phyloP scores from a whole-genome alignment of 2,888 invertebrate species.

The Epinotia brunnichana region DNA sequence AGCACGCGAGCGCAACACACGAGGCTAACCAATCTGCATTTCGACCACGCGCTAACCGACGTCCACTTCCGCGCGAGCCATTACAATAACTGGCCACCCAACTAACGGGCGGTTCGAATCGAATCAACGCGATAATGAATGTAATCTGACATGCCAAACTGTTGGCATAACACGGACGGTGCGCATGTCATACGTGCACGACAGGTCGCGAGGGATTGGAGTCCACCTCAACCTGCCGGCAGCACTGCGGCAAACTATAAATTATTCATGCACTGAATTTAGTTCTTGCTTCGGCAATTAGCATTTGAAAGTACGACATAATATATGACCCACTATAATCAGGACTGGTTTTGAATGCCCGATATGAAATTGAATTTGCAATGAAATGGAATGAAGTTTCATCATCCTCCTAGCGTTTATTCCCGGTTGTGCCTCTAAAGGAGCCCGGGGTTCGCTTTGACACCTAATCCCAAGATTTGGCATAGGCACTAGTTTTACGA shows the following conservation, averaged over 20 bases:
- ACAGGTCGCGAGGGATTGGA: conserved; percentile 18
- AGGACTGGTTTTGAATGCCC: conserved; percentile 5
- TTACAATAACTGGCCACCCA: conserved; percentile 65
- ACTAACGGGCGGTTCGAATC: conserved; percentile 44
- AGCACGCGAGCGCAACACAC: conserved; percentile 67
- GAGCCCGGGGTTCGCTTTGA: too few relatives aligned
- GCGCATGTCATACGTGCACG: conserved; percentile 33
- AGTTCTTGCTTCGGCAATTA: conserved; percentile 29
- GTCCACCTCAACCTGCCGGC: conserved; percentile 24
- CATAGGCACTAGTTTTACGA: too few relatives aligned
- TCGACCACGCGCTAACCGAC: conserved; percentile 55
- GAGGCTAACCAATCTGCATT: conserved; percentile 55
- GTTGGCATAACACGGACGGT: conserved; percentile 37
- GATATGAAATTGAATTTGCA: not conserved
- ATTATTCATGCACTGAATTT: conserved; percentile 34
- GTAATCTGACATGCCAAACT: conserved; percentile 52
- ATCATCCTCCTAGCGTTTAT: too few relatives aligned
- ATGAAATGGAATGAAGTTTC: not conserved
- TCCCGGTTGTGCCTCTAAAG: too few relatives aligned
- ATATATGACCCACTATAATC: not conserved
- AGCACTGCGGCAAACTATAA: conserved; percentile 22
- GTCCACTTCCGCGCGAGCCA: conserved; percentile 73
- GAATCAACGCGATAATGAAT: conserved; percentile 47
- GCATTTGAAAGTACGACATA: conserved; percentile 22
- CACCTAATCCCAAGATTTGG: too few relatives aligned